phyloP scores from a whole-genome alignment of 2,113 vertebrate species.

The Bucco capensis region DNA sequence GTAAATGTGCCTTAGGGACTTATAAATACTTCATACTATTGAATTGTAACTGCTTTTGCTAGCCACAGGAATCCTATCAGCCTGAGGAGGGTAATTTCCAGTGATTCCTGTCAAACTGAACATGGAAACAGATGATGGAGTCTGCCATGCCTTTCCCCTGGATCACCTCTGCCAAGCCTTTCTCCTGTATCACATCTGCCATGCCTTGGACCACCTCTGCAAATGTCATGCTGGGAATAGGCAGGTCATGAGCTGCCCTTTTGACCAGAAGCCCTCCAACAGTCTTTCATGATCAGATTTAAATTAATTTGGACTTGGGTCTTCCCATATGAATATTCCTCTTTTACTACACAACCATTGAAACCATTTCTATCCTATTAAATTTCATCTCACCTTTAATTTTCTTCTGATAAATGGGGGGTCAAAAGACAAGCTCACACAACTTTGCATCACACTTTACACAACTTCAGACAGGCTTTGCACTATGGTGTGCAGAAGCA shows the following conservation, averaged over 20 bases:
- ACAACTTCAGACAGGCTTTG: background rate
- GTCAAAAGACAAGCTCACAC: background rate
- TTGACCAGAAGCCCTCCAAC: background rate
- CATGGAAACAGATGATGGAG: background rate
- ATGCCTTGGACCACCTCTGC: background rate
- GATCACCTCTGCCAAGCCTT: background rate
- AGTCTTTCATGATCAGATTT: background rate
- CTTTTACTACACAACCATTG: background rate
- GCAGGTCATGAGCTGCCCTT: background rate
- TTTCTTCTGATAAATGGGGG: background rate
- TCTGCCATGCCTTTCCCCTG: background rate
- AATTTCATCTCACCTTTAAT: background rate
- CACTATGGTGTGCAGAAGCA: background rate
- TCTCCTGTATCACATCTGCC: no score
- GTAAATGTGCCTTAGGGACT: conserved; percentile 44
- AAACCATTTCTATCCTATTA: background rate
- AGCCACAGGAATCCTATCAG: conserved; percentile 46
- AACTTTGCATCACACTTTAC: background rate
- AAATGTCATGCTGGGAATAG: background rate
- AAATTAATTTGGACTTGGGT: background rate
- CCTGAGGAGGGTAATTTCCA: background rate
- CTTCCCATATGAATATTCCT: background rate
- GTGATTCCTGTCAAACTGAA: background rate
- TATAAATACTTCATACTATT: conserved; percentile 60
- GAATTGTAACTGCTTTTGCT: conserved; percentile 36